Evolutionary conservation across 2,888 invertebrate species (phyloP).

Genomic region (Euplagia quadripunctaria): DNA sequence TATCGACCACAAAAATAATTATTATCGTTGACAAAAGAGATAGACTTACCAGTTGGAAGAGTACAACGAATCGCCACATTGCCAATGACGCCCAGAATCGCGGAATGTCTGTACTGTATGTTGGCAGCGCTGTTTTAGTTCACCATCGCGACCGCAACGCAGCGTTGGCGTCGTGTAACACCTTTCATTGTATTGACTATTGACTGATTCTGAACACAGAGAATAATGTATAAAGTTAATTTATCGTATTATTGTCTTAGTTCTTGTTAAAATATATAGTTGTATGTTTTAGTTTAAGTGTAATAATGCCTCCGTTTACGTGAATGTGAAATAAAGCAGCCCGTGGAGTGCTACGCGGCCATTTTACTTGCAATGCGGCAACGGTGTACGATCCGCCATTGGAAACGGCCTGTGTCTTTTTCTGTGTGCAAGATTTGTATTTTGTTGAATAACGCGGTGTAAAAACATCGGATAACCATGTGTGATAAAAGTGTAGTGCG

Average conservation of each 20-base stretch:
- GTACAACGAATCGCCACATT: constrained; percentile 77
- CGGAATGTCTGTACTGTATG: constrained; percentile 75
- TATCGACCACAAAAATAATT: constrained; percentile 27
- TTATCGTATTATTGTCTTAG: constrained; percentile 87
- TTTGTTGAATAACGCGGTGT: constrained; percentile 83
- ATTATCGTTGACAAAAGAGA: constrained; percentile 60
- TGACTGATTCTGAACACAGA: constrained; percentile 89
- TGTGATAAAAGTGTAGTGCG: constrained; percentile 87
- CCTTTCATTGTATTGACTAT: constrained; percentile 92
- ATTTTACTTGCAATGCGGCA: constrained; percentile 92
- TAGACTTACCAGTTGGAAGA: constrained; percentile 65
- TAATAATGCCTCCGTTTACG: constrained; percentile 85
- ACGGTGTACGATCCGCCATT: constrained; percentile 92
- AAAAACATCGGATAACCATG: constrained; percentile 85
- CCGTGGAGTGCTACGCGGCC: constrained; percentile 89
- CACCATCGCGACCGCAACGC: constrained; percentile 86
- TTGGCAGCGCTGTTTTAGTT: constrained; percentile 84
- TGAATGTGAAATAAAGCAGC: constrained; percentile 85
- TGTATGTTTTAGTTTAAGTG: constrained; percentile 85
- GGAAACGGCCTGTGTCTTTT: constrained; percentile 90
- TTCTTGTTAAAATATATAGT: constrained; percentile 83
- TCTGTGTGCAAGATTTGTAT: constrained; percentile 88
- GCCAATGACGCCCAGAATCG: constrained; percentile 82
- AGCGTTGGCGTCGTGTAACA: constrained; percentile 90
- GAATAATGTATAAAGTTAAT: constrained; percentile 90